phyloP scores from a whole-genome alignment of 2,888 invertebrate species.

The Atethmia centrago region DNA sequence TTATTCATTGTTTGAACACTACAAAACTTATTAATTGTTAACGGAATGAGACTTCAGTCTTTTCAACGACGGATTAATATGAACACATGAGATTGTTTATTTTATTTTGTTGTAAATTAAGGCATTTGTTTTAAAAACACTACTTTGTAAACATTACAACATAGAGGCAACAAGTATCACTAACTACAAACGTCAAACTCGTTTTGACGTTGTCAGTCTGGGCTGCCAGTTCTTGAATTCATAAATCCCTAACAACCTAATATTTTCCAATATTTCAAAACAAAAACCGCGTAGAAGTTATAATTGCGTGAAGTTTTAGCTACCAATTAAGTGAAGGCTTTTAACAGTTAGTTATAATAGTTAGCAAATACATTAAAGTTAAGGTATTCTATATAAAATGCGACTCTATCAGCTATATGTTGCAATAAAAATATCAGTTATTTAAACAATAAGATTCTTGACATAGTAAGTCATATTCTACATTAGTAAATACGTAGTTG shows the following conservation, averaged over 20 bases:
- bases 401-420: no score
- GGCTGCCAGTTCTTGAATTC: conserved; percentile 20
- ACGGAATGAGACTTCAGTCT: conserved; percentile 58
- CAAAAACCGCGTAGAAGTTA: no score
- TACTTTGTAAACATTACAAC: conserved; percentile 63
- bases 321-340: background rate
- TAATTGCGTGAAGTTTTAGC: background rate
- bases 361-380: background rate
- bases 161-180: conserved; percentile 65
- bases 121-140: conserved; percentile 63
- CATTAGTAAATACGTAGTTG: background rate
- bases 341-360: no score
- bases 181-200: conserved; percentile 25
- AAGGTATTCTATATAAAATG: background rate
- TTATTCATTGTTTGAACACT: conserved; percentile 79
- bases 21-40: conserved; percentile 21
- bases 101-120: conserved; percentile 51
- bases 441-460: background rate
- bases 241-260: background rate
- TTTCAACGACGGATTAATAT: conserved; percentile 45
- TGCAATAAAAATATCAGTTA: no score
- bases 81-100: conserved; percentile 50
- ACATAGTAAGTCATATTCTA: background rate
- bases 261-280: background rate
- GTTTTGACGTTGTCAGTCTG: conserved; percentile 32